A percentile compares a stretch with the other conserved stretches of the same genome.
Evolutionary conservation across 1,140 invertebrate species (phyloP).

Genomic region (Nylanderia fulva): DNA sequence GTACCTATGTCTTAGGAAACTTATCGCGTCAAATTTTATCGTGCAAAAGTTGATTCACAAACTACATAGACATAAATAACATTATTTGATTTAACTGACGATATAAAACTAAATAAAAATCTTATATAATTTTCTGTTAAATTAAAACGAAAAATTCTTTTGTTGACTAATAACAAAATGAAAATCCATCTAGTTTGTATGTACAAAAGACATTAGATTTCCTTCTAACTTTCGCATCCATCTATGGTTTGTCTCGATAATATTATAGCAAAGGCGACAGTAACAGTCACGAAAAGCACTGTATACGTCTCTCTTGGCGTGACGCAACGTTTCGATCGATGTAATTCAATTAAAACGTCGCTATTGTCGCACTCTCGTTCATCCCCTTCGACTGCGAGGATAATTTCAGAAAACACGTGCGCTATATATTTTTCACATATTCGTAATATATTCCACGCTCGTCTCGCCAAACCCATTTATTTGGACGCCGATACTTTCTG

Average conservation of each 20-base stretch:
- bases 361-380: slow-evolving; percentile 56
- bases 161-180: not conserved
- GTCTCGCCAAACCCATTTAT: not conserved
- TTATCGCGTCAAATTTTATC: not conserved
- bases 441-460: not conserved
- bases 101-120: not conserved
- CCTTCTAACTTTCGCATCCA: not conserved
- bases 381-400: slow-evolving; percentile 17
- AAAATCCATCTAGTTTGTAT: not conserved
- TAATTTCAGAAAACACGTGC: slow-evolving; percentile 43
- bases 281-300: slow-evolving; percentile 54
- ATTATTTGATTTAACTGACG: not conserved
- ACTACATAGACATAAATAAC: not conserved
- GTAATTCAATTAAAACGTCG: slow-evolving; percentile 72
- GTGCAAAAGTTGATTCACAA: not conserved
- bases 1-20: slow-evolving; percentile 53
- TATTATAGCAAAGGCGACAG: slow-evolving; percentile 63
- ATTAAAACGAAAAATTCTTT: not conserved
- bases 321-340: slow-evolving; percentile 52
- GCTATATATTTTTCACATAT: not conserved
- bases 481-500: not conserved
- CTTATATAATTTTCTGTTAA: not conserved
- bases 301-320: slow-evolving; percentile 46
- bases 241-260: slow-evolving; percentile 51
- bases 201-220: not conserved